These are phyloP conservation scores for Drosophila nigromelanica DNA, from an alignment of 1,140 invertebrate genomes.

Conservation along the genomic window DNA sequence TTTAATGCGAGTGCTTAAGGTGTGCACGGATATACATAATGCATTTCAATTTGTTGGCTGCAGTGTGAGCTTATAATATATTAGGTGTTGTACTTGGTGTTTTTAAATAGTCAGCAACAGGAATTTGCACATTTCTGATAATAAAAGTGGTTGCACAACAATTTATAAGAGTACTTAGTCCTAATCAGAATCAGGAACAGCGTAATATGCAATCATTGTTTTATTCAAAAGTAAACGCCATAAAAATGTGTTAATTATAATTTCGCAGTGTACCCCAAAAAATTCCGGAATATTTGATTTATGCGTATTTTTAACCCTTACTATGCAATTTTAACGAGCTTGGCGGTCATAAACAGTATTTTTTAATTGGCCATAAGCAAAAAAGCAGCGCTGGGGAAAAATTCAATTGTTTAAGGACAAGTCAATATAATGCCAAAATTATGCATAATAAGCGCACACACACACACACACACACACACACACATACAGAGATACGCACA, in stretches of 20 bases:
- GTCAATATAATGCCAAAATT: conserved; percentile 44
- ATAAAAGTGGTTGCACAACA: too few species aligned
- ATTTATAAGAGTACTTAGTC: too few species aligned
- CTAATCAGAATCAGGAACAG: too few species aligned
- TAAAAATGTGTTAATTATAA: background rate
- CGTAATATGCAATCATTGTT: too few species aligned
- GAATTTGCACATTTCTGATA: too few species aligned
- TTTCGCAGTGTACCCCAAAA: background rate
- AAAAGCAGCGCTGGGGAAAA: background rate
- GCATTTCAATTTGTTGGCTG: too few species aligned
- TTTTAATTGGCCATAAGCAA: conserved; percentile 23
- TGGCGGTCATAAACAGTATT: conserved; percentile 17
- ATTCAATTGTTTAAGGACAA: conserved; percentile 21
- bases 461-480: conserved; percentile 1
- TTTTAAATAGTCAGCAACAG: too few species aligned
- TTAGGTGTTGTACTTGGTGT: too few species aligned
- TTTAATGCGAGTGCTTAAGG: conserved; percentile 53
- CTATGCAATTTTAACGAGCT: conserved; percentile 6
- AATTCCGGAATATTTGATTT: background rate
- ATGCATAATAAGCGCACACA: conserved; percentile 39
- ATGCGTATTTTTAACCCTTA: background rate
- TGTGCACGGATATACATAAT: conserved; percentile 1
- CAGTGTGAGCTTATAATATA: too few species aligned
- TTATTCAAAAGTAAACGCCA: too few species aligned
- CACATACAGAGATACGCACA: background rate